A percentile compares a stretch with the other conserved stretches of the same genome.
Evolutionary conservation across 64 coral and sea anemone species (phyloP).

Genomic region (Montipora cactus): DNA sequence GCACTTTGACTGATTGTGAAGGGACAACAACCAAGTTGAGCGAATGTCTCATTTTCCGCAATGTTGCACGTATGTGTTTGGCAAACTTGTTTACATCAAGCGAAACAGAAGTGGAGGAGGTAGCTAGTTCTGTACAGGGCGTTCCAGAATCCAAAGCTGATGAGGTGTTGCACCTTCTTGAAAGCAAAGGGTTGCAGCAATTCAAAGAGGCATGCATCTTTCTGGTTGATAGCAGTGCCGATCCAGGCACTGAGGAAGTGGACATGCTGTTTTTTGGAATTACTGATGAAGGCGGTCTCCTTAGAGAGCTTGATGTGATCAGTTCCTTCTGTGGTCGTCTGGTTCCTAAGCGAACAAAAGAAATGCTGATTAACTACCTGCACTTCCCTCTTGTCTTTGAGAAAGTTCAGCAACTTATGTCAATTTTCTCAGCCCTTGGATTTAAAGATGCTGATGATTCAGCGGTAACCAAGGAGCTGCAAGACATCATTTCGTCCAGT

Average conservation of each 20-base stretch:
- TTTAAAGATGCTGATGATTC: not conserved
- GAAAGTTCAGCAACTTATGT: not conserved
- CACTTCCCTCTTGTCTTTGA: conserved; percentile 2
- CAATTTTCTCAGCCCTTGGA: conserved; percentile 9
- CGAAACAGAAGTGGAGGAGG: not conserved
- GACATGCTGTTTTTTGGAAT: not conserved
- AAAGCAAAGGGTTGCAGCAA: not conserved
- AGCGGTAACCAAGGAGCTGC: not conserved
- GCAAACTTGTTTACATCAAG: not conserved
- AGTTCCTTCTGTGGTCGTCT: not conserved
- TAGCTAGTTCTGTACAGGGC: not conserved
- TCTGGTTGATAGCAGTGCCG: not conserved
- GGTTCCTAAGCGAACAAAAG: not conserved
- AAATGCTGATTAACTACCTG: not conserved
- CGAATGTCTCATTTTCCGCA: not conserved
- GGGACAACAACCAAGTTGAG: not conserved
- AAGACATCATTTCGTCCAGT: not conserved
- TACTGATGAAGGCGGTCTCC: not conserved
- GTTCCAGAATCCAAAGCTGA: not conserved
- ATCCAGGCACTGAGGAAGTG: not conserved
- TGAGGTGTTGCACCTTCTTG: conserved; percentile 11
- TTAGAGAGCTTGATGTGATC: not conserved
- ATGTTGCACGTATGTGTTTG: conserved; percentile 31
- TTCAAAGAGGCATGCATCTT: conserved; percentile 2
- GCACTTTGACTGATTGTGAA: not conserved